These are phyloP conservation scores for Porites divaricata DNA, from an alignment of 92 coral and sea anemone genomes.

Conservation along the genomic window DNA sequence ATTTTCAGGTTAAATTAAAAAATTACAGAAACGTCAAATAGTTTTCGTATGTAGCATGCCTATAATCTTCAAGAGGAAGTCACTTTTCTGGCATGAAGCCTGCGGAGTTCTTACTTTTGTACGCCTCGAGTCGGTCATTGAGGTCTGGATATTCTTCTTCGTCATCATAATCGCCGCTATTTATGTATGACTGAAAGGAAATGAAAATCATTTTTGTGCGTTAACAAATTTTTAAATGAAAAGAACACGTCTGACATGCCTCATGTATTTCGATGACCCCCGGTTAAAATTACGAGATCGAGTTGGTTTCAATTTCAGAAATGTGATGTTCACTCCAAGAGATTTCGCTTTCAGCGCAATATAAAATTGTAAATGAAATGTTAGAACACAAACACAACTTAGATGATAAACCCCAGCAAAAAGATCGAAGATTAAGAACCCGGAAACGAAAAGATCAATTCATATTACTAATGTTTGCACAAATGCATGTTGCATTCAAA, in stretches of 20 bases:
- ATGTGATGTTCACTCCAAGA: not conserved
- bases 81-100: not conserved
- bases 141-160: constrained; percentile 97
- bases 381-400: not conserved
- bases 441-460: constrained; percentile 38
- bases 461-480: constrained; percentile 15
- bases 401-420: not conserved
- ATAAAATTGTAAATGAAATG: not conserved
- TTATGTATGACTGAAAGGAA: constrained; percentile 74
- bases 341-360: not conserved
- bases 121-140: constrained; percentile 70
- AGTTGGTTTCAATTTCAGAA: constrained; percentile 18
- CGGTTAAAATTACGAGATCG: constrained; percentile 1
- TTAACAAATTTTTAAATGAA: not conserved
- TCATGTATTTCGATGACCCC: constrained; percentile 26
- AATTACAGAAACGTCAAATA: not conserved
- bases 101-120: constrained; percentile 73
- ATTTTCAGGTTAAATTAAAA: not conserved
- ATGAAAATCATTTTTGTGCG: not conserved
- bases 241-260: constrained; percentile 19
- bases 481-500: not conserved
- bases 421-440: not conserved
- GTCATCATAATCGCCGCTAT: constrained; percentile 94
- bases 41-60: too few species aligned
- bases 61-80: too few species aligned